A percentile compares a stretch with the other conserved stretches of the same genome.
Conservation (phyloP, 2,113 vertebrate species). For the Murina feae region DNA sequence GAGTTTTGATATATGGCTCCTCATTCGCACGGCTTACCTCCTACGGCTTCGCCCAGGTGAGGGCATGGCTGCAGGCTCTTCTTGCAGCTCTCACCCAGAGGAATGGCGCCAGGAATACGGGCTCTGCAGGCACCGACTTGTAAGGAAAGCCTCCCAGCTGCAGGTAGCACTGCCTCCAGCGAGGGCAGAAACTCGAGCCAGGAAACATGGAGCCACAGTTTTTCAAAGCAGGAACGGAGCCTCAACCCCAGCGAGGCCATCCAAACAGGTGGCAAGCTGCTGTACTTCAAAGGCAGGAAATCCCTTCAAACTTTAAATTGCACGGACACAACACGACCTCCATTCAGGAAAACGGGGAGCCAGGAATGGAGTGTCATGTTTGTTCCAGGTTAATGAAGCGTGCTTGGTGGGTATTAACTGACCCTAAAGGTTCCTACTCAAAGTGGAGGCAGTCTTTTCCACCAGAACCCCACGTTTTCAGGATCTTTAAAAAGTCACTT, state of each 20-base stretch:
- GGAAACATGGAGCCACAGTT: neutral
- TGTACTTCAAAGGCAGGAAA: constrained; percentile 72
- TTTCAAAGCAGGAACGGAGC: neutral
- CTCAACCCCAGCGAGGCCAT: constrained; percentile 42
- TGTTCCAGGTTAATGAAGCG: constrained; percentile 70
- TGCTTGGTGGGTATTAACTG: constrained; percentile 68
- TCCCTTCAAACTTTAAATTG: constrained; percentile 58
- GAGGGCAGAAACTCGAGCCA: neutral
- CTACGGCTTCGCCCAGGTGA: constrained; percentile 12
- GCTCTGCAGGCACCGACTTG: constrained; percentile 46
- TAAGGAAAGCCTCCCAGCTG: constrained; percentile 10
- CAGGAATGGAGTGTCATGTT: constrained; percentile 66
- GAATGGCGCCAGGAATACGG: neutral
- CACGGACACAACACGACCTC: constrained; percentile 67
- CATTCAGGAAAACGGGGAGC: constrained; percentile 62
- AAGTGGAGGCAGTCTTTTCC: constrained; percentile 49
- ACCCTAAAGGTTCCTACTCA: neutral
- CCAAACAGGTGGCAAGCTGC: constrained; percentile 63
- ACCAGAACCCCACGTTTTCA: constrained; percentile 52
- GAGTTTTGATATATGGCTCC: constrained; percentile 44
- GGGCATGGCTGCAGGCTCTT: constrained; percentile 45
- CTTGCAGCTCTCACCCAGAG: neutral
- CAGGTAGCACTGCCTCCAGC: neutral
- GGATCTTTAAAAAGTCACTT: neutral
- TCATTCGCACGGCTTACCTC: constrained; percentile 56